A percentile compares a stretch with the other conserved stretches of the same genome.
These are phyloP conservation scores for Phoxinus phoxinus DNA, from an alignment of 2,113 vertebrate species.

Conservation along the genomic window DNA sequence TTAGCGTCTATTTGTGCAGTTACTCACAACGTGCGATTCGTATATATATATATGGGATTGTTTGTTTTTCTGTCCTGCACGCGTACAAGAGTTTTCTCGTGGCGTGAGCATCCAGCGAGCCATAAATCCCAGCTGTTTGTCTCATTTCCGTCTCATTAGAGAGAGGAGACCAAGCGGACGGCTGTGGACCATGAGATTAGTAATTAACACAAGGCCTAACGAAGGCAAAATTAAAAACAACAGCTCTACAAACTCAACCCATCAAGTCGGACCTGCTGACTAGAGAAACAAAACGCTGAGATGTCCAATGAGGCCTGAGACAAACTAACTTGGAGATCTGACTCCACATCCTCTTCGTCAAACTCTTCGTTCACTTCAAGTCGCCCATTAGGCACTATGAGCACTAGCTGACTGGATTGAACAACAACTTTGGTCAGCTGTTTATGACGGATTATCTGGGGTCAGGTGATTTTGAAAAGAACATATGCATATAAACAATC, in stretches of 20 bases:
- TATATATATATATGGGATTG: constrained; percentile 27
- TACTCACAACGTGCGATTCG: constrained; percentile 41
- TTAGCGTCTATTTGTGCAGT: constrained; percentile 45
- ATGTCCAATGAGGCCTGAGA: constrained; percentile 56
- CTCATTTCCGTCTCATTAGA: constrained; percentile 79
- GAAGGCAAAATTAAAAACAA: constrained; percentile 78
- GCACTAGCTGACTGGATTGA: constrained; percentile 46
- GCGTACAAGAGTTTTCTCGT: constrained; percentile 61
- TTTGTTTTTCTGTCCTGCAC: constrained; percentile 54
- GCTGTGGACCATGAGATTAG: constrained; percentile 81
- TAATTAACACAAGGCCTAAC: constrained; percentile 81
- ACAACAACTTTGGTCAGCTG: constrained; percentile 51
- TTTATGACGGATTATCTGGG: constrained; percentile 42
- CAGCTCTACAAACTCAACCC: constrained; percentile 76
- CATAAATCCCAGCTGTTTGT: constrained; percentile 78
- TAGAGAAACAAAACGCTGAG: constrained; percentile 58
- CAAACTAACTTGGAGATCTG: constrained; percentile 54
- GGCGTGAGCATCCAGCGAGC: constrained; percentile 63
- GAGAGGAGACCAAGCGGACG: constrained; percentile 73
- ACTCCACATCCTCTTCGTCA: constrained; percentile 52
- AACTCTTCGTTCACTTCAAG: constrained; percentile 36
- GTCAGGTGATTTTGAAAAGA: background rate
- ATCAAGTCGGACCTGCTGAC: constrained; percentile 78
- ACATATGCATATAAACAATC: background rate
- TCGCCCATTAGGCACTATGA: constrained; percentile 43